Conservation (phyloP, 2,797 vertebrate genomes). For the Oreortyx pictus region DNA sequence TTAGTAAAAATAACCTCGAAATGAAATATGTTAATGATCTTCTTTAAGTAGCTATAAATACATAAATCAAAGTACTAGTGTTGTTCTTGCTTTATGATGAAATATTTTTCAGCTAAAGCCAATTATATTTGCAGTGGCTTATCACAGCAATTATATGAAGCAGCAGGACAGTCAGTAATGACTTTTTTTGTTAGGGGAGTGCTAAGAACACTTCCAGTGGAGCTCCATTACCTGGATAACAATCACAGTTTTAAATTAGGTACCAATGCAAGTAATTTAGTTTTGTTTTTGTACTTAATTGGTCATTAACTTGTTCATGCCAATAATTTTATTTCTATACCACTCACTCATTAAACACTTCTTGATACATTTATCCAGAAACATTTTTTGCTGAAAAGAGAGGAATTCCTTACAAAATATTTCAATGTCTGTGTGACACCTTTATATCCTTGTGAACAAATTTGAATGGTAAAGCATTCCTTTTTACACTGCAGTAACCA, state of each 20-base stretch:
- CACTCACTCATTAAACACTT: conserved; percentile 57
- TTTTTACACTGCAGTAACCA: neutral
- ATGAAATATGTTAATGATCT: conserved; percentile 60
- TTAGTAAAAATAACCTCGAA: conserved; percentile 53
- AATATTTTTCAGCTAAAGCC: conserved; percentile 69
- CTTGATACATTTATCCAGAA: conserved; percentile 44
- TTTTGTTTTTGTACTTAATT: conserved; percentile 76
- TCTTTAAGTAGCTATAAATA: conserved; percentile 72
- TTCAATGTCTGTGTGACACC: neutral
- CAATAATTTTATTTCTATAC: conserved; percentile 74
- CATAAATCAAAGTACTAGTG: conserved; percentile 67
- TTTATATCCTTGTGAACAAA: neutral
- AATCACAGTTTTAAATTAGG: conserved; percentile 76
- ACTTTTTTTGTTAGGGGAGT: conserved; percentile 74
- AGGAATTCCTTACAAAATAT: neutral
- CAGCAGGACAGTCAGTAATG: conserved; percentile 78
- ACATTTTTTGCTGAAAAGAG: neutral
- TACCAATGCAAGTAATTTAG: conserved; percentile 67
- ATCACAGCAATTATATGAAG: conserved; percentile 81
- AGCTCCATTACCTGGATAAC: conserved; percentile 75
- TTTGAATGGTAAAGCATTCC: neutral
- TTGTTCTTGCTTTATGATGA: conserved; percentile 71
- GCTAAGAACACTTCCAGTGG: conserved; percentile 76
- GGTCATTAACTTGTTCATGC: conserved; percentile 72
- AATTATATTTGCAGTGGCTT: conserved; percentile 81